These are phyloP conservation scores for Bos indicus DNA, from an alignment of 2,113 vertebrate species.

Conservation along the genomic window DNA sequence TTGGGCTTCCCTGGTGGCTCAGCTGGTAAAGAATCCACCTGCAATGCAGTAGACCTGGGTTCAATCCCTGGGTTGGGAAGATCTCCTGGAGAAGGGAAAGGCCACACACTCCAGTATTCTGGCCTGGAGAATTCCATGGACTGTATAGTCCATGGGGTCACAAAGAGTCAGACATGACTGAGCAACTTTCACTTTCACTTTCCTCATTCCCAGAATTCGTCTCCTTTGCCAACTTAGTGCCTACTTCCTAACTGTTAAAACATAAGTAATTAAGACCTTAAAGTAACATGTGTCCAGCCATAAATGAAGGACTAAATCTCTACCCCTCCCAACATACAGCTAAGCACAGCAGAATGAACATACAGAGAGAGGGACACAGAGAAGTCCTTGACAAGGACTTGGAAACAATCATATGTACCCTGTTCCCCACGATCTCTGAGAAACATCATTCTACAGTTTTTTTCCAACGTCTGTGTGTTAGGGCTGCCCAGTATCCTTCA, in stretches of 20 bases:
- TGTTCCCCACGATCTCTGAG: background rate
- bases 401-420: background rate
- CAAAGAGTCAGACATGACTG: background rate
- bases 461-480: background rate
- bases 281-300: background rate
- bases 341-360: background rate
- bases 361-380: background rate
- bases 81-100: background rate
- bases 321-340: accelerated
- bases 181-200: background rate
- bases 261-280: background rate
- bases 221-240: background rate
- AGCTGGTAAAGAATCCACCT: background rate
- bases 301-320: background rate
- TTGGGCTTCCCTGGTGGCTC: background rate
- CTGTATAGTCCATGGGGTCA: background rate
- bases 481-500: background rate
- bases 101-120: background rate
- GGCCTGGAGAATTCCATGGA: background rate
- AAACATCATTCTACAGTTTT: background rate
- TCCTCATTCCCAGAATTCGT: background rate
- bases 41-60: background rate
- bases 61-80: background rate
- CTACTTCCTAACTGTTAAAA: background rate
- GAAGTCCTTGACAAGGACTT: background rate